Evolutionary conservation across 2,797 vertebrate species (phyloP).

Genomic region (Percopsis omiscomaycus): DNA sequence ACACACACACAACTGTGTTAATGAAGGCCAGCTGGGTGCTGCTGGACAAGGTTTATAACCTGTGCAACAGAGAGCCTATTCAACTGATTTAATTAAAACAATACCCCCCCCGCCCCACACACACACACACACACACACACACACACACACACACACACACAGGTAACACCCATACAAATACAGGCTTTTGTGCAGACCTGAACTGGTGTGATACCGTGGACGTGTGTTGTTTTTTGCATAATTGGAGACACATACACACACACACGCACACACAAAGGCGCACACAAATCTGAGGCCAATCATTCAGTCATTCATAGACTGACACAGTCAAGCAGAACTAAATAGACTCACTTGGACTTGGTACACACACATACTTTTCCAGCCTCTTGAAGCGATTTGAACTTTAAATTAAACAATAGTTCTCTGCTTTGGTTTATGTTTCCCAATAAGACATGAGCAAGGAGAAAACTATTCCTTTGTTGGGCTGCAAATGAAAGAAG

Average conservation of each 20-base stretch:
- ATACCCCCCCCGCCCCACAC: background rate
- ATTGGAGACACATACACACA: background rate
- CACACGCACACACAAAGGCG: background rate
- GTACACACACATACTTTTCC: no score
- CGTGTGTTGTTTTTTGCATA: no score
- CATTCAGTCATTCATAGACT: no score
- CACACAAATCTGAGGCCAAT: background rate
- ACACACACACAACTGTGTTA: constrained; percentile 19
- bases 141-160: background rate
- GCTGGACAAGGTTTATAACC: constrained; percentile 14
- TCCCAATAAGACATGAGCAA: no score
- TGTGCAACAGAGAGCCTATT: constrained; percentile 23
- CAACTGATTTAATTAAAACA: constrained; percentile 20
- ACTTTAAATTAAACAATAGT: no score
- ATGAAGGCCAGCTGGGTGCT: constrained; percentile 36
- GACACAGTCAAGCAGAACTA: no score
- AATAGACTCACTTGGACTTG: no score
- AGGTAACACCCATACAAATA: constrained; percentile 2
- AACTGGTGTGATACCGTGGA: background rate
- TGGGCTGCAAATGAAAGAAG: no score
- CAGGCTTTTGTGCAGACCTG: constrained; percentile 11
- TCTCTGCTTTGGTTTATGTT: no score
- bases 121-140: constrained; percentile 7
- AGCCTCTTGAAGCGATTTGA: no score
- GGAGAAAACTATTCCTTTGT: no score